Evolutionary conservation across 2,797 vertebrate genomes (phyloP), one percentile per base, ranked within the genome.

Genomic region (Pipistrellus nathusii): DNA sequence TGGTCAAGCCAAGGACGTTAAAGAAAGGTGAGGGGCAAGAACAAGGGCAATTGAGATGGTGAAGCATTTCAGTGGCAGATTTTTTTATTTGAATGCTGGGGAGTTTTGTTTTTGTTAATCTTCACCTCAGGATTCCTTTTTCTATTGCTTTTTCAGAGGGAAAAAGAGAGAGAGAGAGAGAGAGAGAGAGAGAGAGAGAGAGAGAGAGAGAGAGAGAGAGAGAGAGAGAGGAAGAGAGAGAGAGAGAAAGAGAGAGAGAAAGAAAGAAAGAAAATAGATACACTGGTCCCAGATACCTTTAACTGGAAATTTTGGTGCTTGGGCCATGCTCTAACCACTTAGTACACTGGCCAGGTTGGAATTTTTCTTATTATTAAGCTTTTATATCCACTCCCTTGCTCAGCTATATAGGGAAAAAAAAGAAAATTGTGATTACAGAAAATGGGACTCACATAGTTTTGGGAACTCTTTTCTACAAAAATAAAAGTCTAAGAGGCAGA

Each of bases 401-500:
- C 23, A 80, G 15, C 23, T 57, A 30, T 66, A 27, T 6, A 62
- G 53, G 41, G n/a, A 51, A 4, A 3, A 48, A 48, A 72, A 44
- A 27, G 12, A 57, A 59, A 68, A 85, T 23, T 21, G 1, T 44
- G 93, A 27, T 4, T 72, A 27, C 20, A 32, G 12, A 21, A 92
- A 77, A 6, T 27, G 6, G 57, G 51, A 75, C 12, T 69, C 21
- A 59, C 17, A 25, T 18, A 35, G 4, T 69, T 84, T 55, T 30
- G 38, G 35, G 35, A 84, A 69, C 32, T 53, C 13, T 51, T 87
- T 96, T 62, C 53, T 30, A 17, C 4, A 51, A 73, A 88, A 83
- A 21, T 17, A 77, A 75, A 68, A 53, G 14, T 72, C 55, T 44
- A 2, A 77, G 69, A 78, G 20, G 18, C 80, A 35, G 30, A 38